These are phyloP conservation scores for Tyto alba DNA, from an alignment of 2,113 vertebrate genomes.

Conservation along the genomic window DNA sequence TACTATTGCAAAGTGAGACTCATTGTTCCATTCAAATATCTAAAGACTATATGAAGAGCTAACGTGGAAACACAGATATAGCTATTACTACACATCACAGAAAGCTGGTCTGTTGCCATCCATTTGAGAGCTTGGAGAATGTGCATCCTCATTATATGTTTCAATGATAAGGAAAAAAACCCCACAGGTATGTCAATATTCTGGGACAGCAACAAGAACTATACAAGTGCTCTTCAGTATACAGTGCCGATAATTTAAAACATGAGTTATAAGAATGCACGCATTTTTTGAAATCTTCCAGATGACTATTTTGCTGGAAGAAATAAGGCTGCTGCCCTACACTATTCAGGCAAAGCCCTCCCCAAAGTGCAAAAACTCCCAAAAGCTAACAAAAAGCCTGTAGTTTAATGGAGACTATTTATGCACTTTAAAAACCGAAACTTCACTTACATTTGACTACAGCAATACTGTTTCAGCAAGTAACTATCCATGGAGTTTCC, in stretches of 20 bases:
- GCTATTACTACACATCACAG: background rate
- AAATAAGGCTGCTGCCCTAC: background rate
- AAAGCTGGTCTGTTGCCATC: background rate
- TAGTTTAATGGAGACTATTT: background rate
- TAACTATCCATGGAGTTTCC: background rate
- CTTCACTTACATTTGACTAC: background rate
- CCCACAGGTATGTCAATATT: background rate
- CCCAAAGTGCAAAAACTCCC: background rate
- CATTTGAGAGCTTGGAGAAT: background rate
- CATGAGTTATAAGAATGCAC: background rate
- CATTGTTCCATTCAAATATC: background rate
- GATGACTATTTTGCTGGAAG: background rate
- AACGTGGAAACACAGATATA: background rate
- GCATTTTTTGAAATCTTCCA: background rate
- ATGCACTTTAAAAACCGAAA: background rate
- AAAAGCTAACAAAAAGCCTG: background rate
- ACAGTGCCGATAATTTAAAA: background rate
- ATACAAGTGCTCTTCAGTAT: background rate
- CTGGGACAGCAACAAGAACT: background rate
- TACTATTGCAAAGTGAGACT: background rate
- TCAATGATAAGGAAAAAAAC: background rate
- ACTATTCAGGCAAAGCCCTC: background rate
- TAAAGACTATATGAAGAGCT: background rate
- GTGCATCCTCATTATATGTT: rapidly evolving
- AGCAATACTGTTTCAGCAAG: background rate